Conservation (phyloP, 2,113 vertebrate species). For the Sinocyclocheilus anshuiensis region DNA sequence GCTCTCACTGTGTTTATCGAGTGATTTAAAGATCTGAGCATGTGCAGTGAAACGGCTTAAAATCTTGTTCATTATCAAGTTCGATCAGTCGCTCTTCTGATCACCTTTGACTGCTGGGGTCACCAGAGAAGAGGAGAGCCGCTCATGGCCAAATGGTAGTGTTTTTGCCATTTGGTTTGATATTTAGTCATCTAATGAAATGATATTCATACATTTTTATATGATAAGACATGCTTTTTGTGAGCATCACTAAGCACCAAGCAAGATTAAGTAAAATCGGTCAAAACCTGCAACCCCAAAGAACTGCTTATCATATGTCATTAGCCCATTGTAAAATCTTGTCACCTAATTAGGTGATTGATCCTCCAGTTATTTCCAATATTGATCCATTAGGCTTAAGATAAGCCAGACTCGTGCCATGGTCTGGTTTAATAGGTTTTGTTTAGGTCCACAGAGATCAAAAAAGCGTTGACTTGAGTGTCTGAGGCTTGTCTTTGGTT, state of each 20-base stretch:
- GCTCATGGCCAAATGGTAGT: not conserved
- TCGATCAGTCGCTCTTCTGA: slow-evolving; percentile 72
- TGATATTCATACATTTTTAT: not conserved
- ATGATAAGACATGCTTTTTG: not conserved
- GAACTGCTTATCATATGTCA: not conserved
- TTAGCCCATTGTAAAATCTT: not conserved
- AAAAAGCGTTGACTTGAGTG: not conserved
- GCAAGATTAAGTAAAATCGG: not conserved
- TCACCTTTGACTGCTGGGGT: slow-evolving; percentile 73
- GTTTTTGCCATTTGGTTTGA: not conserved
- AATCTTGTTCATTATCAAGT: slow-evolving; percentile 80
- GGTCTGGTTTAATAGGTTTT: slow-evolving; percentile 28
- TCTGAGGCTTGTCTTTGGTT: not conserved
- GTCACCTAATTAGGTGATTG: slow-evolving; percentile 65
- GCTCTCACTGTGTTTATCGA: slow-evolving; percentile 67
- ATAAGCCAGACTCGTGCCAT: slow-evolving; percentile 38
- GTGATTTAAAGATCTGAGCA: slow-evolving; percentile 72
- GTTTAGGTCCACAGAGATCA: slow-evolving; percentile 12
- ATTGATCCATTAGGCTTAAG: slow-evolving; percentile 60
- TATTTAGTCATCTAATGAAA: not conserved
- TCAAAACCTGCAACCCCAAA: not conserved
- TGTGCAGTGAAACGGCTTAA: slow-evolving; percentile 77
- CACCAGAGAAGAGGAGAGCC: not conserved
- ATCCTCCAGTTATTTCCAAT: slow-evolving; percentile 60
- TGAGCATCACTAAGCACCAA: not conserved